Conservation (phyloP, 2,888 invertebrate species). For the Eumerus sabulonum region DNA sequence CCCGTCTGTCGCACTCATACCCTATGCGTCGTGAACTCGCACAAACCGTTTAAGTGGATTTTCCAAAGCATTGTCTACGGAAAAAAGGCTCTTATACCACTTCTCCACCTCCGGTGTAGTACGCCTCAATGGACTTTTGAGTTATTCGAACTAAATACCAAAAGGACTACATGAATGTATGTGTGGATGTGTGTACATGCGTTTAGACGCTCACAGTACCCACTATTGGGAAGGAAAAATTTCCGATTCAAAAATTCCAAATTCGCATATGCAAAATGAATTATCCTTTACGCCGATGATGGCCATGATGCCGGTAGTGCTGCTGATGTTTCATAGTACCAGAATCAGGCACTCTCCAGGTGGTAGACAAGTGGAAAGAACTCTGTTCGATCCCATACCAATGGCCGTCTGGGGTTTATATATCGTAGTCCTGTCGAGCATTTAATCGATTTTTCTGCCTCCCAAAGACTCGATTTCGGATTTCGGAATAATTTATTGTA, state of each 20-base stretch:
- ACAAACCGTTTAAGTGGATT: too few species aligned
- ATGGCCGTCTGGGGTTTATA: conserved; percentile 45
- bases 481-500: conserved; percentile 66
- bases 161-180: conserved; percentile 28
- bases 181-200: background rate
- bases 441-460: conserved; percentile 66
- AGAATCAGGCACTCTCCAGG: conserved; percentile 55
- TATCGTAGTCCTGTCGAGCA: conserved; percentile 57
- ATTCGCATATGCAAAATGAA: conserved; percentile 67
- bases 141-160: conserved; percentile 59
- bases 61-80: too few species aligned
- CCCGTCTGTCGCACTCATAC: too few species aligned
- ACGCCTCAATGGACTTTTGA: conserved; percentile 59
- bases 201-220: background rate
- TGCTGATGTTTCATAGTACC: background rate
- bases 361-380: conserved; percentile 66
- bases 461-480: conserved; percentile 47
- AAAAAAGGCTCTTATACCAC: background rate
- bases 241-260: conserved; percentile 65
- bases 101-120: conserved; percentile 3
- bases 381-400: conserved; percentile 49
- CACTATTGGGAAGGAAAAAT: conserved; percentile 52
- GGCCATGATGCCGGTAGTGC: conserved; percentile 4
- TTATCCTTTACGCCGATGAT: conserved; percentile 36
- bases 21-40: too few species aligned